Base-by-base conservation (phyloP, 1,140 invertebrate genomes). In the Charaxes varanes region DNA sequence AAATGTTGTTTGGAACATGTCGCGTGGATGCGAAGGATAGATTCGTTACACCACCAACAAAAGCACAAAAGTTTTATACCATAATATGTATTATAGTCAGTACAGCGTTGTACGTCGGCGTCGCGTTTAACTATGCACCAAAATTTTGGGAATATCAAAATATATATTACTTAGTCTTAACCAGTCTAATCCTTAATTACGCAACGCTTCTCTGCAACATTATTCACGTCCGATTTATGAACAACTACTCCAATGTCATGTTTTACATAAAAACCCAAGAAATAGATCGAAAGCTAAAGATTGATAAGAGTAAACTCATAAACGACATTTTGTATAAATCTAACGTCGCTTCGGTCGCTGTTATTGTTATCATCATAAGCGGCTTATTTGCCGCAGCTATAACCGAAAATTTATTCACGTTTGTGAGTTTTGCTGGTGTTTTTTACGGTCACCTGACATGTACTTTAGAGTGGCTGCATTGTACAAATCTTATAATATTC, bases 231-330 rank as follows among this genome's bases (percentile, higher is more conserved):
- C 47, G 68, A 2, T 77, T 77, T 15, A 6, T 57, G 2, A 62
- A 63, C 16, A 31, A 38, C 4, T 34, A 59, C 3, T 16, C 4
- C 0, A 78, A 78, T 34, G 31, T 45, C 1, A 37, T 55, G 13
- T 74, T 78, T 19, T 68, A 53, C 8, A 28, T 74, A 6, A 45
- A 61, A 47, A 43, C 70, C 19, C 68, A 78, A 41, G 38, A 64
- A 41, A 61, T 74, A 2, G 68, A 78, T 28, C 45, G 59, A 7
- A 24, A 53, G 13, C 46, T 78, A 52, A 54, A 54, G 15, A 46
- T 71, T 4, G 36, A 65, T 12, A 33, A 45, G 3, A 61, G 56
- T 5, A 34, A 38, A 13, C 10, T 19, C 6, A 33, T 64, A 1
- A 47, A 59, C 17, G 10, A 22, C 2, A 14, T 53, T 0, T 11